Evolutionary conservation across 2,797 vertebrate genomes (phyloP), one percentile per base, ranked within the genome.

Genomic region (Bovichtus variegatus): DNA sequence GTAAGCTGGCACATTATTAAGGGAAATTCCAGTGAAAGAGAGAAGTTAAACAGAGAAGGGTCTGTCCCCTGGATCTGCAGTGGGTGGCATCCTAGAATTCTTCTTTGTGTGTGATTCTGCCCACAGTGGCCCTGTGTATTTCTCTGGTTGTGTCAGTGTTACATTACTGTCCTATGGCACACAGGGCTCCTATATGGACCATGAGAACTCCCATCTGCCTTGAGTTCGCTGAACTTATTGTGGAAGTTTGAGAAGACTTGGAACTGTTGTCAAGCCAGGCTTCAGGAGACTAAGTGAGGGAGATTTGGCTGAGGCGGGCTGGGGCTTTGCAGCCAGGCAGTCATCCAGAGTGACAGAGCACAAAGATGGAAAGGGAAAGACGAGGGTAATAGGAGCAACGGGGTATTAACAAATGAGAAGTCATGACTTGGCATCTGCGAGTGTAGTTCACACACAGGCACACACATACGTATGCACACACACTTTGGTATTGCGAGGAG

Each of bases 21-120:
- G 93, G 94, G 93, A 90, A 91, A 93, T 95, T 95, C 92, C 93
- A 91, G 79, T 84, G 83, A 87, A 91, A 89, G 87, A 76, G 86
- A 91, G 86, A 77, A 75, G 80, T 63, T 46, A 85, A 94, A 94
- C 94, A 95, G 93, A 94, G 92, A 78, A 78, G 78, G 55, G 87
- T 92, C 89, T 95, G 93, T 95, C 88, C 91, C 82, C 77, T 57
- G 80, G 72, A 68, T 76, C 85, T 92, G 91, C 84, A 47, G 92
- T 95, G 93, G 95, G 94, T 94, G 94, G 92, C 91, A 93, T 95
- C 90, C 82, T 65, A 73, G 72, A 89, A 92, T 93, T 93, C 92
- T 91, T 91, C 91, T 92, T 93, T 94, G 90, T 94, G 84, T 87
- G 76, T 89, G 87, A 91, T 91, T 73, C 87, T 90, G 86, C 87